phyloP scores from a whole-genome alignment of 2,797 vertebrate genomes.

The Rhynchotus rufescens region DNA sequence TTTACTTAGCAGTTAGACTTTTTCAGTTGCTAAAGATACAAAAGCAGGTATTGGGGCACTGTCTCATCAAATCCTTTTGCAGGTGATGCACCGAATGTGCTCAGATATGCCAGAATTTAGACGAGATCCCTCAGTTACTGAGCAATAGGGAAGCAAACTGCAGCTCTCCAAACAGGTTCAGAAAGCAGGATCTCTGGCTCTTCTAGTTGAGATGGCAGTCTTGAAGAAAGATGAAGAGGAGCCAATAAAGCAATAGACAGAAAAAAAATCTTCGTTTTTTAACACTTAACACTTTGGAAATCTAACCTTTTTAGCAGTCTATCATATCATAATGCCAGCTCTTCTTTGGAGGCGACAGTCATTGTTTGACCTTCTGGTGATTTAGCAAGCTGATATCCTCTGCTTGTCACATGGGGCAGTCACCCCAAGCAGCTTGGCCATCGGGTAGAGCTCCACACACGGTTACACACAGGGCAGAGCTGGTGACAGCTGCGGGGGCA shows the following conservation, averaged over 20 bases:
- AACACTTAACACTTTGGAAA: background rate
- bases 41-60: background rate
- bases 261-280: background rate
- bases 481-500: background rate
- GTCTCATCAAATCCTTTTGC: background rate
- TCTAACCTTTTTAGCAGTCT: too few relatives aligned
- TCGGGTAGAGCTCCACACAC: background rate
- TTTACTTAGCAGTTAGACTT: background rate
- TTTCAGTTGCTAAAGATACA: background rate
- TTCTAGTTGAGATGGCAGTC: slow-evolving; percentile 16
- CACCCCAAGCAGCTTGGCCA: background rate
- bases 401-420: background rate
- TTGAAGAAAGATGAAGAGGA: slow-evolving; percentile 41
- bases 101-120: slow-evolving; percentile 6
- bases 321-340: background rate
- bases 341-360: background rate
- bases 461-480: background rate
- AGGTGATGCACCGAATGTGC: background rate
- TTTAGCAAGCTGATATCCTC: background rate
- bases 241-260: background rate
- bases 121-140: background rate
- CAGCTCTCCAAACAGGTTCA: slow-evolving; percentile 16
- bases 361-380: background rate
- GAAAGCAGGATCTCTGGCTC: background rate
- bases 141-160: background rate